Evolutionary conservation across 1,140 invertebrate genomes (phyloP), one percentile per base, ranked within the genome.

Genomic region (Zaprionus ornatus): DNA sequence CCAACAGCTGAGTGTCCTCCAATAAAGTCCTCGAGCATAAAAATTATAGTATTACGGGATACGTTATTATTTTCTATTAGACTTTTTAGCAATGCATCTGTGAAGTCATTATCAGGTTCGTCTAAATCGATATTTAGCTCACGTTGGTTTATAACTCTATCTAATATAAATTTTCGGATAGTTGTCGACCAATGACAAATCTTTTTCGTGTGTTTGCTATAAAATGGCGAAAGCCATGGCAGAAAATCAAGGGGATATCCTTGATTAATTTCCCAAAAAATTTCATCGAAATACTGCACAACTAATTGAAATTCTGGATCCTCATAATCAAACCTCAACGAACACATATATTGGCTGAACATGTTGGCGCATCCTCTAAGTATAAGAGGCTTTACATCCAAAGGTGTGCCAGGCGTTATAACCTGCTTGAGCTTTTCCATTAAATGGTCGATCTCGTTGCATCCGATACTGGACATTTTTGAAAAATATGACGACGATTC

Each of bases 201-300:
- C 73, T 95, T 95, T 0, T 94, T 93, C 93, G 96, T 95, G 81
- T 97, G 96, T 1, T 93, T 92, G 10, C 93, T 93, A 87, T 97
- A 97, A 45, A 97, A 94, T 0, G 96, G 96, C 63, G 95, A 93
- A 1, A 98, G 82, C 94, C 96, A 97, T 0, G 97, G 97, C n/a
- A 98, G 91, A 90, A 98, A 98, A 85, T 98, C 98, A 0, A 97
- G 95, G 0, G 96, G 95, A 87, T 97, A 98, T 0, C 97, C 97
- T 90, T 97, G 96, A 90, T 98, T 98, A 54, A 98, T 96, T 90
- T 98, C 97, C 94, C 95, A 97, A 93, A 98, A 98, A 3, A 98
- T 96, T 61, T 95, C 94, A 81, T 98, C 97, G 82, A 98, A 98
- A 76, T 95, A 95, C 21, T 94, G 82, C 0, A 97, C 94, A 68